Conservation (phyloP, 2,113 vertebrate species). For the Nothoprocta pentlandii region DNA sequence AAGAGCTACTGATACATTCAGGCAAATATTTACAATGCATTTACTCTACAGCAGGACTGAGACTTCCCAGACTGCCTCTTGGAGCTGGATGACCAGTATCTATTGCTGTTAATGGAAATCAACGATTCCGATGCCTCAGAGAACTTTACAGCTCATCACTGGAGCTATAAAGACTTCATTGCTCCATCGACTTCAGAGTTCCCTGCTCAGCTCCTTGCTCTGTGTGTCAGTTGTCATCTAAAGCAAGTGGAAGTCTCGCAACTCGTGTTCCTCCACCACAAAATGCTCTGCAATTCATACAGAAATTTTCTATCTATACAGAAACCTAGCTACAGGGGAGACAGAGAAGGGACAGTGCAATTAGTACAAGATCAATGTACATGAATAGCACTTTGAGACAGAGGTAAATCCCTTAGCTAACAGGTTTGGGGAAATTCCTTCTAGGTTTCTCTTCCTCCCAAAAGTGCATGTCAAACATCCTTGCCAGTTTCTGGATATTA, state of each 20-base stretch:
- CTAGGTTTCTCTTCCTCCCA: neutral
- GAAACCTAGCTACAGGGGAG: neutral
- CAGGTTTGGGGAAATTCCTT: neutral
- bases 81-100: neutral
- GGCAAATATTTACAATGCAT: conserved; percentile 35
- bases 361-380: neutral
- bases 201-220: neutral
- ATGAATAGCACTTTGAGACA: neutral
- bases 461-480: neutral
- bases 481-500: neutral
- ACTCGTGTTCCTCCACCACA: neutral
- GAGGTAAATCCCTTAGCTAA: neutral
- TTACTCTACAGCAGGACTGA: neutral
- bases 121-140: neutral
- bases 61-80: neutral
- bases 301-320: neutral
- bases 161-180: neutral
- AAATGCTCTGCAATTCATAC: neutral
- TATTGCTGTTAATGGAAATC: neutral
- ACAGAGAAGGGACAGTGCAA: neutral
- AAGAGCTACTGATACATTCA: conserved; percentile 8
- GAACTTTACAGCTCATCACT: neutral
- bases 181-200: neutral
- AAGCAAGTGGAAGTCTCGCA: neutral
- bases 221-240: neutral